Percentiles rank a stretch among this genome's conserved stretches.
Conservation (phyloP, 2,888 invertebrate genomes). For the Sminthurides aquaticus region DNA sequence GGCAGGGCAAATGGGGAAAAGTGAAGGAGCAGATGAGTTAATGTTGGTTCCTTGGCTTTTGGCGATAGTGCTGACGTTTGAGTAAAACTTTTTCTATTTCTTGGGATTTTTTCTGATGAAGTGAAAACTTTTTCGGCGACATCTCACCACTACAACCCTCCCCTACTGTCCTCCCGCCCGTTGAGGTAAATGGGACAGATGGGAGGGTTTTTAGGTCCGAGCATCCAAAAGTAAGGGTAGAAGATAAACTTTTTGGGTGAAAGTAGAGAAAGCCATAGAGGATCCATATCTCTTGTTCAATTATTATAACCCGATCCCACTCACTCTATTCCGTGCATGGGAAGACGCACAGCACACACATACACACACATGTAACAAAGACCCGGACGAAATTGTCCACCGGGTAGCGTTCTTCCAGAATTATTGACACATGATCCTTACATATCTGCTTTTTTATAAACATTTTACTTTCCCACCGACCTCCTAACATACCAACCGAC, state of each 20-base stretch:
- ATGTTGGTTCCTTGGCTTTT: too few relatives aligned
- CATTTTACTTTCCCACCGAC: too few relatives aligned
- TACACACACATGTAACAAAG: too few relatives aligned
- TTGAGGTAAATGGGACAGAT: conserved; percentile 4
- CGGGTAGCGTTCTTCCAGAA: too few relatives aligned
- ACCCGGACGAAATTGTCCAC: too few relatives aligned
- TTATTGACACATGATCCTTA: not conserved
- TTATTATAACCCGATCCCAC: not conserved
- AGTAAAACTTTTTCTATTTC: conserved; percentile 5
- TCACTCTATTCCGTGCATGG: not conserved
- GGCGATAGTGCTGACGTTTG: not conserved
- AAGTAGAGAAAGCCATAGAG: too few relatives aligned
- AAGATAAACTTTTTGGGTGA: conserved; percentile 1
- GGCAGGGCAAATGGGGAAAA: too few relatives aligned
- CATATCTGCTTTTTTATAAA: not conserved
- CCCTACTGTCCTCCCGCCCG: too few relatives aligned
- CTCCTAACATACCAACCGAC: too few relatives aligned
- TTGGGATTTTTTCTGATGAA: not conserved
- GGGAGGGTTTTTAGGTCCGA: not conserved
- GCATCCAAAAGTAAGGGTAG: not conserved
- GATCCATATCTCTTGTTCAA: conserved; percentile 7
- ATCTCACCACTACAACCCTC: too few relatives aligned
- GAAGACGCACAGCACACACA: too few relatives aligned
- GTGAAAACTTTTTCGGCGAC: conserved; percentile 6
- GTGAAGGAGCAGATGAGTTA: too few relatives aligned